A percentile compares a stretch with the other conserved stretches of the same genome.
Evolutionary conservation across 1,140 invertebrate genomes (phyloP).

Genomic region (Paralvinella palmiformis): DNA sequence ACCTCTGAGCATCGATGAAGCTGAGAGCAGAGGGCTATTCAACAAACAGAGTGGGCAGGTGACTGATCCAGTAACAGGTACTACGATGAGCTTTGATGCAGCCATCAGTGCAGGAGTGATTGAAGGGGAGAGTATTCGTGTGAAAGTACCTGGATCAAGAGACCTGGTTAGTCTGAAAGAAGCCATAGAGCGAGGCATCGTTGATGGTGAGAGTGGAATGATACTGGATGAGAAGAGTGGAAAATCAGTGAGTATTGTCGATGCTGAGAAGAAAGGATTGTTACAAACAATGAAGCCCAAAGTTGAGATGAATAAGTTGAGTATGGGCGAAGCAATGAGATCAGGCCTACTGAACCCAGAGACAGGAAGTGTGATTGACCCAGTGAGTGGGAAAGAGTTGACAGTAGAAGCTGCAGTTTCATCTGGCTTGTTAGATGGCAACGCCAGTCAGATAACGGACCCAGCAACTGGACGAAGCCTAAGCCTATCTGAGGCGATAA

Average conservation of each 20-base stretch:
- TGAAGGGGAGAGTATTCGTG: constrained; percentile 54
- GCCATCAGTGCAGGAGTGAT: constrained; percentile 71
- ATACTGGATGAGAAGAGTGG: constrained; percentile 58
- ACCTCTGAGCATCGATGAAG: constrained; percentile 16
- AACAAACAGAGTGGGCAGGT: constrained; percentile 24
- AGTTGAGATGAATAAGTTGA: neutral
- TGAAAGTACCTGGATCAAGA: constrained; percentile 64
- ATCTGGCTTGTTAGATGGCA: constrained; percentile 32
- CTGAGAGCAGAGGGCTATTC: constrained; percentile 24
- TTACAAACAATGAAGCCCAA: constrained; percentile 64
- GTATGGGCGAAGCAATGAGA: constrained; percentile 32
- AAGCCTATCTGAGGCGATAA: constrained; percentile 72
- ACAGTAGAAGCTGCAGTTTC: constrained; percentile 35
- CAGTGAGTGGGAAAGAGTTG: constrained; percentile 24
- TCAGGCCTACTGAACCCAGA: constrained; percentile 15
- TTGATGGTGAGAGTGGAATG: constrained; percentile 57
- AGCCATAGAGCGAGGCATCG: constrained; percentile 51
- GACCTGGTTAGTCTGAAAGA: constrained; percentile 52
- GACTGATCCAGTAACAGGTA: neutral
- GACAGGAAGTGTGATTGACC: constrained; percentile 14
- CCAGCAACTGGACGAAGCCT: constrained; percentile 68
- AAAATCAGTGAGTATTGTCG: constrained; percentile 53
- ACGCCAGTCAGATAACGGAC: constrained; percentile 3
- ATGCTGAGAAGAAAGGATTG: constrained; percentile 60
- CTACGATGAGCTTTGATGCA: constrained; percentile 54